Percentiles rank a stretch among this genome's conserved stretches.
Conservation (phyloP, 2,113 vertebrate species). For the Ancistrus triradiatus region DNA sequence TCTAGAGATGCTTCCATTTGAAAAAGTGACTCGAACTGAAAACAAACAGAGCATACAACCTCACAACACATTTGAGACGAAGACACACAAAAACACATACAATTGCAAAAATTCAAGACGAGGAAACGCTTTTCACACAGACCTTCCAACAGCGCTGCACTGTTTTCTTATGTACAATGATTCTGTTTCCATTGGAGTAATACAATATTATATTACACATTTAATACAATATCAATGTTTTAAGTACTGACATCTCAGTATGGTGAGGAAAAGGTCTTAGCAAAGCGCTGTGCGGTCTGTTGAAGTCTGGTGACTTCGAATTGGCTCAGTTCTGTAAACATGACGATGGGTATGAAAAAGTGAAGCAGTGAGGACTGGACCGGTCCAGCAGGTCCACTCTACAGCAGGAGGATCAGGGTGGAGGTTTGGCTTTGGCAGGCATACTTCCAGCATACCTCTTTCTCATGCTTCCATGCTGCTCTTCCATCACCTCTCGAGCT, state of each 20-base stretch:
- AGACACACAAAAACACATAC: constrained; percentile 26
- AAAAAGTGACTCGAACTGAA: constrained; percentile 11
- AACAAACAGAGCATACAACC: constrained; percentile 19
- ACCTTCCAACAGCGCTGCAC: constrained; percentile 41
- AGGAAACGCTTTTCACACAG: constrained; percentile 36
- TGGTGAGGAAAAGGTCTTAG: constrained; percentile 35
- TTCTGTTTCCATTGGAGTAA: constrained; percentile 21
- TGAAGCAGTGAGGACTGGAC: constrained; percentile 27
- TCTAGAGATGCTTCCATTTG: neutral
- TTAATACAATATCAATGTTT: constrained; percentile 42
- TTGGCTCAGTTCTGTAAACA: constrained; percentile 50
- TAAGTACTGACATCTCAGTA: constrained; percentile 28
- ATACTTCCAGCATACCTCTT: constrained; percentile 2
- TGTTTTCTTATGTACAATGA: constrained; percentile 33
- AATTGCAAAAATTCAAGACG: constrained; percentile 27
- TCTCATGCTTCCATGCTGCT: constrained; percentile 7
- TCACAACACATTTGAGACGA: constrained; percentile 14
- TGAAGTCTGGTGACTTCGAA: constrained; percentile 33
- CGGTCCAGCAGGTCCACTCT: constrained; percentile 44
- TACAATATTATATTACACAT: constrained; percentile 43
- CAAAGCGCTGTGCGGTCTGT: constrained; percentile 36
- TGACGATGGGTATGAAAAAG: constrained; percentile 36
- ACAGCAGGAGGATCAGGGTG: constrained; percentile 34
- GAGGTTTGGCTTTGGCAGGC: constrained; percentile 53
- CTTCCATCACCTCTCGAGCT: constrained; percentile 10